phyloP scores from a whole-genome alignment of 2,888 invertebrate species.

The Chelonus formosanus region DNA sequence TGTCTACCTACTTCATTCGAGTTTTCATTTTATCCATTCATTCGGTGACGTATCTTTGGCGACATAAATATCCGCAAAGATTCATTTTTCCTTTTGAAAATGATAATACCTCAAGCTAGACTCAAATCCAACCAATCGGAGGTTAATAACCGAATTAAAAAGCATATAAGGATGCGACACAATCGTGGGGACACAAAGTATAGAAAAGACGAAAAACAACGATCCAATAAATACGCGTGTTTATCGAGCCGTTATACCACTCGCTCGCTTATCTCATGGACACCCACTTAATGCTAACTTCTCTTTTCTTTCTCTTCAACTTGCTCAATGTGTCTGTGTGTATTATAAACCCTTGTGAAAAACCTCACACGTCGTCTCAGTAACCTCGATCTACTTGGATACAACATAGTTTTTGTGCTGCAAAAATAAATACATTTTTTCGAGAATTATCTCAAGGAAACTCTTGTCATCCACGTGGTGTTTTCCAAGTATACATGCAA shows the following conservation, averaged over 20 bases:
- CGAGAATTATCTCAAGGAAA: conserved; percentile 10
- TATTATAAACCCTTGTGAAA: conserved; percentile 45
- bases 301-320: conserved; percentile 8
- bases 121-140: no score
- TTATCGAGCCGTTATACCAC: conserved; percentile 62
- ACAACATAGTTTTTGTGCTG: neutral
- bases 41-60: no score
- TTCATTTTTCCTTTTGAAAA: conserved; percentile 5
- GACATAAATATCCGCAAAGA: no score
- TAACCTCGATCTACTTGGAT: conserved; percentile 6
- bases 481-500: no score
- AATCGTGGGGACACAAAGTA: conserved; percentile 20
- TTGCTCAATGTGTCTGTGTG: neutral
- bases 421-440: neutral
- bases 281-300: conserved; percentile 61
- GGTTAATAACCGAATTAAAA: conserved; percentile 43
- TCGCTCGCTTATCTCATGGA: conserved; percentile 60
- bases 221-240: conserved; percentile 62
- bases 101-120: no score
- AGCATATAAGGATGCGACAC: conserved; percentile 27
- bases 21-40: no score
- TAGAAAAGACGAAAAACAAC: conserved; percentile 35
- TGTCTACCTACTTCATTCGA: conserved; percentile 35
- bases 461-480: neutral
- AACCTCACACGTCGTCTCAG: conserved; percentile 58